These are phyloP conservation scores for Menura novaehollandiae DNA, from an alignment of 2,113 vertebrate species.

Conservation along the genomic window DNA sequence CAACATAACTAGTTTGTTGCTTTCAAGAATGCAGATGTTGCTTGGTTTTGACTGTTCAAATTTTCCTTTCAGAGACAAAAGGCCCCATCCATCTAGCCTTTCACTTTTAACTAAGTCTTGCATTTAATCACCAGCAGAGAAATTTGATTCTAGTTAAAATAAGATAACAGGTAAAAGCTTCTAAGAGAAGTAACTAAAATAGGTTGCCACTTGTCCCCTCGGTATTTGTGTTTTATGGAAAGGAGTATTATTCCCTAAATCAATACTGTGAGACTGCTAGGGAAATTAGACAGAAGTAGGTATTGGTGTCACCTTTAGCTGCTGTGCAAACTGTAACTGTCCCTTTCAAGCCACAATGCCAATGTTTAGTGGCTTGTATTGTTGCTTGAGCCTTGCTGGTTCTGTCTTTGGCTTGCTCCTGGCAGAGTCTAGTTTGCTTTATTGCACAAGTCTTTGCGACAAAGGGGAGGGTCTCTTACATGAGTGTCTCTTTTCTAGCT, in stretches of 20 bases:
- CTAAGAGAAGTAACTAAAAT: neutral
- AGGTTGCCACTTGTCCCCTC: neutral
- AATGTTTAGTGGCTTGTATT: neutral
- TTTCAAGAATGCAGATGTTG: neutral
- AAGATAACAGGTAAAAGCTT: neutral
- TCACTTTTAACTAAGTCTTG: neutral
- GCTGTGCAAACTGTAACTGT: neutral
- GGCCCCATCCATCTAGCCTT: neutral
- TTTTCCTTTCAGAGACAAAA: neutral
- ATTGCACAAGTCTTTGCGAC: neutral
- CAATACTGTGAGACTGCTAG: neutral
- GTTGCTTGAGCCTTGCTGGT: neutral
- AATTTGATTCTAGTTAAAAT: neutral
- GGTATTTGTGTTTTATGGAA: neutral
- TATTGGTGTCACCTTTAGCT: neutral
- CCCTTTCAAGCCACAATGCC: neutral
- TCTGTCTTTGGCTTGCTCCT: neutral
- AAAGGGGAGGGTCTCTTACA: neutral
- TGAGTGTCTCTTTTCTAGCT: neutral
- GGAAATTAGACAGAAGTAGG: neutral
- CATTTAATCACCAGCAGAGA: neutral
- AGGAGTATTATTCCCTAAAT: neutral
- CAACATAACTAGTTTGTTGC: neutral
- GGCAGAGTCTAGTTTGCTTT: neutral
- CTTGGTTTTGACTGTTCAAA: neutral